phyloP scores from a whole-genome alignment of 2,113 vertebrate genomes.

The Rhinoderma darwinii region DNA sequence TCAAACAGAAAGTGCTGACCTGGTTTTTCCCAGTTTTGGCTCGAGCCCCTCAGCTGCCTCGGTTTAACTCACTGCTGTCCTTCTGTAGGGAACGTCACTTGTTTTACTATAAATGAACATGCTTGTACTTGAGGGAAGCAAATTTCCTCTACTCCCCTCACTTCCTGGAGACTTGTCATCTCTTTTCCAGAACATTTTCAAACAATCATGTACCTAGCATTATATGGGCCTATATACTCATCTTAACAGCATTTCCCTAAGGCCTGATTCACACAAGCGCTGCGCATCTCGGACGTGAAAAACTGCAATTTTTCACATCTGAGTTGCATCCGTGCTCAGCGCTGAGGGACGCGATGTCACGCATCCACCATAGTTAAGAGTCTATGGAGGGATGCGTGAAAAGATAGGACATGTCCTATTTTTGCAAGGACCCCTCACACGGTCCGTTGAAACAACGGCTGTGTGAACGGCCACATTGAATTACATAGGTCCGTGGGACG shows the following conservation, averaged over 20 bases:
- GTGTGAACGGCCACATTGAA: no score
- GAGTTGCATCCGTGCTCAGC: no score
- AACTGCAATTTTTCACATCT: no score
- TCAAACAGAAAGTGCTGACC: slow-evolving; percentile 29
- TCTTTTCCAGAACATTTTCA: background rate
- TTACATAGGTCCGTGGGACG: no score
- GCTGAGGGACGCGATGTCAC: no score
- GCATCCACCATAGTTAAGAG: no score
- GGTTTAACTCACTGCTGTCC: slow-evolving; percentile 35
- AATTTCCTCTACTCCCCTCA: background rate
- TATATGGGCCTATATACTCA: background rate
- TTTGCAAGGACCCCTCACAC: no score
- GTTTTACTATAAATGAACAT: background rate
- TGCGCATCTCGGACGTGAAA: no score
- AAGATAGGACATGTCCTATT: no score
- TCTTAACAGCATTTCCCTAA: background rate
- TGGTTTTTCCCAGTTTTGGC: background rate
- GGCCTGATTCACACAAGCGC: no score
- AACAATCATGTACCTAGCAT: background rate
- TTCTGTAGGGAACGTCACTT: background rate
- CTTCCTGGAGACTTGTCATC: background rate
- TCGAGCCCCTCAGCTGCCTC: background rate
- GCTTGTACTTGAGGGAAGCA: background rate
- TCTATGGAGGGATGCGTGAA: no score
- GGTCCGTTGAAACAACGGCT: no score